These are phyloP conservation scores for Condylura cristata DNA, from an alignment of 2,113 vertebrate genomes.

Conservation along the genomic window DNA sequence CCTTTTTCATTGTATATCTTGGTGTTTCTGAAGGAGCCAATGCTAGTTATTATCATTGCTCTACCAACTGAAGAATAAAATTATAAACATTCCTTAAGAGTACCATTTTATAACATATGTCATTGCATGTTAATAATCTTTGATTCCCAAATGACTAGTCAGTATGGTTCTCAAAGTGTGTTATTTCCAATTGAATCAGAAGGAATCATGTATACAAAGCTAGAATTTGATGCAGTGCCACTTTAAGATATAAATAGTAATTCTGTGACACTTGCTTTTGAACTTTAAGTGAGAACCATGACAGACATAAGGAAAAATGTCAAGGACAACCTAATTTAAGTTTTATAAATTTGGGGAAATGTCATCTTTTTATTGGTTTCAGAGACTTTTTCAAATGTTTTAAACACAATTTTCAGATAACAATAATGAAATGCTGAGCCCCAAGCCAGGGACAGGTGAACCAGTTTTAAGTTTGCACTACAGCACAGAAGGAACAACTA, in stretches of 20 bases:
- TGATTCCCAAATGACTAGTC: not conserved
- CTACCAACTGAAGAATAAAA: not conserved
- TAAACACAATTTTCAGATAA: constrained; percentile 88
- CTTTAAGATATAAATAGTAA: not conserved
- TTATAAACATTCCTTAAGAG: not conserved
- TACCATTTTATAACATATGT: not conserved
- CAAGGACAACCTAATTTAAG: constrained; percentile 53
- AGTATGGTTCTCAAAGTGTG: constrained; percentile 2
- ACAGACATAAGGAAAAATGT: constrained; percentile 44
- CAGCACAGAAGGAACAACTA: constrained; percentile 98
- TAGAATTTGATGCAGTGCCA: constrained; percentile 4
- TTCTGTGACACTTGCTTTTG: not conserved
- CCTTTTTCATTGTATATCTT: not conserved
- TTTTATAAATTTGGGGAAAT: constrained; percentile 75
- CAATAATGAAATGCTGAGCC: constrained; percentile 86
- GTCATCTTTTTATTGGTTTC: constrained; percentile 74
- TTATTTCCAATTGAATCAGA: constrained; percentile 29
- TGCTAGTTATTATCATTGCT: not conserved
- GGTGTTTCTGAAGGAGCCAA: not conserved
- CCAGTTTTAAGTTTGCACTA: constrained; percentile 98
- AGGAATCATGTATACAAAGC: not conserved
- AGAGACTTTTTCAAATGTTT: constrained; percentile 81
- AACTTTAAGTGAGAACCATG: constrained; percentile 44
- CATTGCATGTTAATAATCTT: constrained; percentile 43
- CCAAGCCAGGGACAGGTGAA: constrained; percentile 90